Evolutionary conservation across 2,888 invertebrate genomes (phyloP).

Genomic region (Caenorhabditis afra): DNA sequence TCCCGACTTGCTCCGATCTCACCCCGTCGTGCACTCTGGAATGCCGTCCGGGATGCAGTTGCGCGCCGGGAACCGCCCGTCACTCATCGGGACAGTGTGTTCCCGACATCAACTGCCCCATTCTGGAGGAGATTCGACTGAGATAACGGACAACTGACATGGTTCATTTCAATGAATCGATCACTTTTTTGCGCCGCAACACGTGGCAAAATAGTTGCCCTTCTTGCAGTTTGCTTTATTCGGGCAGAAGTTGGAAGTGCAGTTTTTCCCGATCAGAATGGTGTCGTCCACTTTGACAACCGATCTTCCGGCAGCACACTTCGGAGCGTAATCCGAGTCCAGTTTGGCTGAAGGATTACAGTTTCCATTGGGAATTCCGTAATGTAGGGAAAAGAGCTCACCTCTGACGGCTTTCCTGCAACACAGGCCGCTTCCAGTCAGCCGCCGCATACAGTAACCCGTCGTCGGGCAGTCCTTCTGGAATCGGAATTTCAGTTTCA

Average conservation of each 20-base stretch:
- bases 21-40: no score
- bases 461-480: constrained; percentile 8
- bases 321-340: constrained; percentile 8
- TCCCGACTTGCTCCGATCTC: no score
- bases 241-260: constrained; percentile 31
- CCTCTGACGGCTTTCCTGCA: constrained; percentile 13
- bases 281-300: constrained; percentile 2
- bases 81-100: no score
- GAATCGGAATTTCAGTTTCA: neutral
- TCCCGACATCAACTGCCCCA: no score
- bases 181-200: constrained; percentile 21
- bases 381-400: neutral
- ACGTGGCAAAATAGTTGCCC: constrained; percentile 30
- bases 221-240: constrained; percentile 17
- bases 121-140: no score
- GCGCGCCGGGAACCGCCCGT: no score
- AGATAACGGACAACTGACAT: no score
- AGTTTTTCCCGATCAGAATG: constrained; percentile 26
- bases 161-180: neutral
- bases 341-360: constrained; percentile 13
- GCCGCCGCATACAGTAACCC: constrained; percentile 5
- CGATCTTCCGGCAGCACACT: constrained; percentile 9
- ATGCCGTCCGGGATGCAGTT: no score
- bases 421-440: constrained; percentile 16
- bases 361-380: neutral